phyloP scores from a whole-genome alignment of 2,113 vertebrate genomes.

The Fulmarus glacialis region DNA sequence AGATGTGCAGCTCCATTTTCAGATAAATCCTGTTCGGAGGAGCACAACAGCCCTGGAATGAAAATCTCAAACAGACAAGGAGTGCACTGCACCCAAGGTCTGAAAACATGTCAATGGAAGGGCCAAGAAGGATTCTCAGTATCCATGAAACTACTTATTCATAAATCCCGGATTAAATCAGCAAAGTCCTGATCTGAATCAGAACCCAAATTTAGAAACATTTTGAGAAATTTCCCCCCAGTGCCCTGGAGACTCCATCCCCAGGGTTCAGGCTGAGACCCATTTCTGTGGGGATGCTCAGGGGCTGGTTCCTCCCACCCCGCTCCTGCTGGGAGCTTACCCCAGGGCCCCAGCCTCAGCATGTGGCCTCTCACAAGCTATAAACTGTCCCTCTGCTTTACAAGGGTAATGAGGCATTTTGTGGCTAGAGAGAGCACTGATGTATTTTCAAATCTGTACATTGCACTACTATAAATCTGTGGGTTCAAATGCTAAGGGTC shows the following conservation, averaged over 20 bases:
- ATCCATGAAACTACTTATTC: not conserved
- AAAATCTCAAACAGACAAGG: not conserved
- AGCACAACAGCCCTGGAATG: not conserved
- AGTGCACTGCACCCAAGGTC: not conserved
- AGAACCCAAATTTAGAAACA: not conserved
- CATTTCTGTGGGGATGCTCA: not conserved
- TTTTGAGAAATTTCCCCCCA: not conserved
- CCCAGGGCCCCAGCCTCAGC: not conserved
- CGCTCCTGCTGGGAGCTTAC: not conserved
- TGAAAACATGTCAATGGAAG: not conserved
- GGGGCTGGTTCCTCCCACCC: not conserved
- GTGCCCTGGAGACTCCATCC: not conserved
- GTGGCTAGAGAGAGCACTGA: not conserved
- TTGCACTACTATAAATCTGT: not conserved
- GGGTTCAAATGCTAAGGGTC: not conserved
- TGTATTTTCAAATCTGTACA: not conserved
- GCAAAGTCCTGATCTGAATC: not conserved
- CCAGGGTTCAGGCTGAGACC: not conserved
- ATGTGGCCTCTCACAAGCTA: not conserved
- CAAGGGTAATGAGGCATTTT: not conserved
- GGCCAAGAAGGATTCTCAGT: not conserved
- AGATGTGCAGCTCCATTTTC: not conserved
- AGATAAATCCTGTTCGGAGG: not conserved
- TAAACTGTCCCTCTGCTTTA: not conserved
- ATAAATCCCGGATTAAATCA: not conserved